These are phyloP conservation scores for Psephotus haematonotus DNA, from an alignment of 2,113 vertebrate genomes.

Conservation along the genomic window DNA sequence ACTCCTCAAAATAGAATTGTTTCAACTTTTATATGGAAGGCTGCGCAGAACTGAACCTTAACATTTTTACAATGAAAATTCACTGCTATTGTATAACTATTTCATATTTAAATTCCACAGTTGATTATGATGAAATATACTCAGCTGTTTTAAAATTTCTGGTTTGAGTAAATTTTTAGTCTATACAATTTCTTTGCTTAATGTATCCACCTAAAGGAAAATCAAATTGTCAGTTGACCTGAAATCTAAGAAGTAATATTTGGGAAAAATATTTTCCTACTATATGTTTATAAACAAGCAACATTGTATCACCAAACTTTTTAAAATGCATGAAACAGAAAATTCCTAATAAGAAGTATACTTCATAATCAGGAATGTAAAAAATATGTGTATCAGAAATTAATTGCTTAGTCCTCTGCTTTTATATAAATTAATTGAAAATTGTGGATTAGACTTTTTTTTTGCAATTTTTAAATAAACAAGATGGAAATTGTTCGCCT, in stretches of 20 bases:
- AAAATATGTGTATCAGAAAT: not conserved
- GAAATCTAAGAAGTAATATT: not conserved
- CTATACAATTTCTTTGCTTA: not conserved
- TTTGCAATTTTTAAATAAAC: constrained; percentile 41
- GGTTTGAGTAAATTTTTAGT: not conserved
- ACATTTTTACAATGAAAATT: not conserved
- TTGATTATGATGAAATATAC: not conserved
- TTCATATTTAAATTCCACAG: not conserved
- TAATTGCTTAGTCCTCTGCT: not conserved
- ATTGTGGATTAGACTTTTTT: not conserved
- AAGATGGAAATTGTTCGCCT: constrained; percentile 24
- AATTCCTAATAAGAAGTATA: not conserved
- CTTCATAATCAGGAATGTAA: not conserved
- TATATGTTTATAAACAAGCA: not conserved
- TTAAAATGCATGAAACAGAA: not conserved
- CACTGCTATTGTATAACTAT: not conserved
- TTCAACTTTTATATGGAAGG: not conserved
- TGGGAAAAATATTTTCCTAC: not conserved
- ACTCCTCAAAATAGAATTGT: not conserved
- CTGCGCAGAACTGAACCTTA: not conserved
- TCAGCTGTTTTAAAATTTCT: not conserved
- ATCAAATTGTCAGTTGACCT: not conserved
- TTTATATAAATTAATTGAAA: constrained; percentile 43
- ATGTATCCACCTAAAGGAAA: not conserved
- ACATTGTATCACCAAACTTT: not conserved